A percentile compares a stretch with the other conserved stretches of the same genome.
These are phyloP conservation scores for Oreochromis aureus DNA, from an alignment of 2,113 vertebrate species.

Conservation along the genomic window DNA sequence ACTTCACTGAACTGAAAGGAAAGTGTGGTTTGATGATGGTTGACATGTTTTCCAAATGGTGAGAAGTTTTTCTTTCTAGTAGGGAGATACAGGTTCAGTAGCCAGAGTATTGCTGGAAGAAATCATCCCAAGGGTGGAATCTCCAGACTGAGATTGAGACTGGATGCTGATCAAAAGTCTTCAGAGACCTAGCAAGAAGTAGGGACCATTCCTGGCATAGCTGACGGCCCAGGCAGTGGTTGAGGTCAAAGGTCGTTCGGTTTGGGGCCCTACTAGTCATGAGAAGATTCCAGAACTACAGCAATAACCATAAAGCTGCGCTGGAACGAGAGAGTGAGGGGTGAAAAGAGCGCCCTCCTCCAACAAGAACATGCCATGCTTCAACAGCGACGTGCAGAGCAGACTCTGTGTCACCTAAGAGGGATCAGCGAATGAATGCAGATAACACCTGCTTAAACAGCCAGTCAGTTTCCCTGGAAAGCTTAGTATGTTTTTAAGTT, in stretches of 20 bases:
- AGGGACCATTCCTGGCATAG: no score
- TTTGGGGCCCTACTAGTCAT: no score
- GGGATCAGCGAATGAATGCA: neutral
- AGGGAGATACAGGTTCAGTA: fast-evolving
- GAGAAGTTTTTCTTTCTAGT: neutral
- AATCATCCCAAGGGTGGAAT: no score
- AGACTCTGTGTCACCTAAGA: neutral
- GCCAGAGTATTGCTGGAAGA: no score
- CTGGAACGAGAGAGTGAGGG: fast-evolving
- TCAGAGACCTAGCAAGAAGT: no score
- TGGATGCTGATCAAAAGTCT: no score
- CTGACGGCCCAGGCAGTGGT: fast-evolving
- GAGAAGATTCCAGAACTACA: no score
- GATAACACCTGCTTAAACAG: fast-evolving
- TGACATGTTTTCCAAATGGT: neutral
- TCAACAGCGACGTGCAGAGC: neutral
- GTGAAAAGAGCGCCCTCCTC: neutral
- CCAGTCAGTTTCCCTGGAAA: neutral
- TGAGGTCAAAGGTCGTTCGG: no score
- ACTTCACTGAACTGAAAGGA: no score
- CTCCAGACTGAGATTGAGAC: no score
- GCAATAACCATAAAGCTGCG: no score
- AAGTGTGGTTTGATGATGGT: neutral
- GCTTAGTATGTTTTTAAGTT: neutral
- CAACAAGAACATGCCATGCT: neutral